phyloP scores from a whole-genome alignment of 2,888 invertebrate species.

The Hirtodrosophila alboralis region DNA sequence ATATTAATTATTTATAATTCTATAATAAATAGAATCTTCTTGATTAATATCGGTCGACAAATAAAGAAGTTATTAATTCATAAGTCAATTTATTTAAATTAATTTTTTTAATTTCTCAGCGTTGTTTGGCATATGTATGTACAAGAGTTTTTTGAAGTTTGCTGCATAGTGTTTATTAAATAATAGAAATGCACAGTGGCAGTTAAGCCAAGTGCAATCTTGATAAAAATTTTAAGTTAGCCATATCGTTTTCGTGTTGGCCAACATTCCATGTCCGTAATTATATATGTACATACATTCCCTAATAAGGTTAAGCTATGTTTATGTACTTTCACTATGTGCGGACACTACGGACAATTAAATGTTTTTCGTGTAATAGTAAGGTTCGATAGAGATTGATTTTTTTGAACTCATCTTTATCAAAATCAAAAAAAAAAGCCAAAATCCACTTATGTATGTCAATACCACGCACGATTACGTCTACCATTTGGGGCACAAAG shows the following conservation, averaged over 20 bases:
- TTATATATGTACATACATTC: too few species aligned
- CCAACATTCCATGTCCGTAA: neutral
- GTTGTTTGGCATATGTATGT: too few species aligned
- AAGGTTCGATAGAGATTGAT: slow-evolving; percentile 23
- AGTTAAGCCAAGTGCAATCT: neutral
- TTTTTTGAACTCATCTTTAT: slow-evolving; percentile 36
- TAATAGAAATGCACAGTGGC: too few species aligned
- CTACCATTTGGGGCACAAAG: slow-evolving; percentile 40
- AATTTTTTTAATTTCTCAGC: too few species aligned
- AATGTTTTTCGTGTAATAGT: slow-evolving; percentile 8
- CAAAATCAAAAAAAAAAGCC: slow-evolving; percentile 16
- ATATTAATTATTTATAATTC: too few species aligned
- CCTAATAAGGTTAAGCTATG: slow-evolving; percentile 1
- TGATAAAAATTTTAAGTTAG: neutral
- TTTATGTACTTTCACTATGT: slow-evolving; percentile 23
- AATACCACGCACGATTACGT: slow-evolving; percentile 35
- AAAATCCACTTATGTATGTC: slow-evolving; percentile 20
- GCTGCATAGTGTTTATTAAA: neutral
- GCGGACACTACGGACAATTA: slow-evolving; percentile 1
- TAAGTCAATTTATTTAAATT: too few species aligned
- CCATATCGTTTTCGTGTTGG: neutral
- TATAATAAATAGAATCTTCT: too few species aligned
- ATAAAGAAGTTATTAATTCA: too few species aligned
- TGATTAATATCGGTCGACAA: too few species aligned
- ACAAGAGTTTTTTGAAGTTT: too few species aligned